Percentiles rank a stretch among this genome's conserved stretches.
Conservation (phyloP, 2,888 invertebrate genomes). For the Altica lythri region DNA sequence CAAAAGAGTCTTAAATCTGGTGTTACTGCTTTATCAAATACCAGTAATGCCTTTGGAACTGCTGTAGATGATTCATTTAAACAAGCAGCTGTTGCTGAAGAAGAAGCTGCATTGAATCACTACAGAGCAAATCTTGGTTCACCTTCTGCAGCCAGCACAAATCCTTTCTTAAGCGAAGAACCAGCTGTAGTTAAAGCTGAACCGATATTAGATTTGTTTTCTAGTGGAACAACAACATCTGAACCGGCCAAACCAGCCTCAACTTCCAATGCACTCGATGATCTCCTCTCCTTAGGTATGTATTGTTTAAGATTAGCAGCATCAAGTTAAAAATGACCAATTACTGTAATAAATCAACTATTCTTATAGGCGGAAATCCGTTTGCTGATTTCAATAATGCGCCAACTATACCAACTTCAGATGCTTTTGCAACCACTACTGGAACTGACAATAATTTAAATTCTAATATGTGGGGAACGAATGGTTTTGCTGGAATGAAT, state of each 20-base stretch:
- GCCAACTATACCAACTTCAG: conserved; percentile 38
- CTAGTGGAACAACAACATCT: conserved; percentile 42
- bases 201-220: conserved; percentile 82
- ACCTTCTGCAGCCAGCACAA: conserved; percentile 74
- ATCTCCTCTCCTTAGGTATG: conserved; percentile 72
- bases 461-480: conserved; percentile 50
- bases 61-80: conserved; percentile 85
- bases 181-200: conserved; percentile 49
- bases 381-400: conserved; percentile 79
- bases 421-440: conserved; percentile 45
- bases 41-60: conserved; percentile 86
- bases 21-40: conserved; percentile 85
- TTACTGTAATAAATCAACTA: too few species aligned
- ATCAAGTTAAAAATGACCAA: too few species aligned
- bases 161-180: conserved; percentile 78
- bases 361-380: too few species aligned
- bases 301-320: too few species aligned
- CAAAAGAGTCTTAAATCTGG: conserved; percentile 90
- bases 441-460: conserved; percentile 44
- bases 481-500: conserved; percentile 45
- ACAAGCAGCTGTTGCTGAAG: conserved; percentile 91
- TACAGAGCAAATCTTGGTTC: conserved; percentile 89
- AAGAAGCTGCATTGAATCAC: conserved; percentile 93
- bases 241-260: conserved; percentile 34
- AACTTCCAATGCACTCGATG: conserved; percentile 73